Evolutionary conservation across 35 echinoderm and acorn worm species (phyloP), one percentile per base, ranked within the genome.

Genomic region (Lytechinus variegatus): DNA sequence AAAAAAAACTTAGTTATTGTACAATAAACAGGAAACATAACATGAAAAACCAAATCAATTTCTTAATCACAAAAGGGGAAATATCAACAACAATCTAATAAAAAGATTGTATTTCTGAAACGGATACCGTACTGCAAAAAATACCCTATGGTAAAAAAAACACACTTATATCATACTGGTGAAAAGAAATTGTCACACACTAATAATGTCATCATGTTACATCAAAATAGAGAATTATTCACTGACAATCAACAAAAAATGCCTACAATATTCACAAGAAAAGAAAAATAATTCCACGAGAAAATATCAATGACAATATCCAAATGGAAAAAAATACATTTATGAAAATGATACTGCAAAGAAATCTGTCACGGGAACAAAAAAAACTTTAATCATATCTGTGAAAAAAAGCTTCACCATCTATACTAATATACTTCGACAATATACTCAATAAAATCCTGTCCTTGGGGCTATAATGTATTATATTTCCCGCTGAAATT

Each of bases 361-460:
- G 66, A 79, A 16, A 24, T 16, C 14, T 79, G 3, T 24, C 33
- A n/a, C n/a, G 66, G 66, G 21, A 6, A 71, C 21, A 5, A 79
- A n/a, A 79, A 79, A 79, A 24, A 79, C 19, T 79, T 79, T 24
- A 79, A 24, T 79, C 66, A 19, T 79, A n/a, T 79, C 19, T 19
- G 66, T 14, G 66, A 21, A n/a, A 24, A 79, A 79, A 79, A 79
- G 0, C 6, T 79, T 8, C 19, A 79, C 19, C 66, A 79, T 79
- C 66, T 14, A 79, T 79, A 79, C 66, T 16, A 79, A 79, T 19
- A 92, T 12, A 3, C 44, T 52, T 52, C 52, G 19, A 92, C n/a
- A 91, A 90, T 28, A 95, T 14, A 88, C 19, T 19, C 94, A 95
- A 86, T 29, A 95, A 33, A 21, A 86, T 29, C 13, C 52, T 89